Evolutionary conservation across 2,888 invertebrate genomes (phyloP), one percentile per base, ranked within the genome.

Genomic region (Dromius quadrimaculatus): DNA sequence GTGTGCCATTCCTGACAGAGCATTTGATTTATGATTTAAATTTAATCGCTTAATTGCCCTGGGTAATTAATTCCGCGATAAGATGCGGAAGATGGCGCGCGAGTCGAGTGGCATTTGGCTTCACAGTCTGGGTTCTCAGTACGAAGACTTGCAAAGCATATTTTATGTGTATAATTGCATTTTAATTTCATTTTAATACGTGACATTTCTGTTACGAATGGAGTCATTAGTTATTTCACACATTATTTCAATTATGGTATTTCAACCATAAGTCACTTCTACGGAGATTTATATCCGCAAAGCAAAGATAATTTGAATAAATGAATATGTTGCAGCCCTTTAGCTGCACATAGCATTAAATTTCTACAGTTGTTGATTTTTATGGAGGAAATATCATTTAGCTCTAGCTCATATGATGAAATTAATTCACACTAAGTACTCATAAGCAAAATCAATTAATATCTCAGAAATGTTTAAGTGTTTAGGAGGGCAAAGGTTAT

Each of bases 31-130:
- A 71, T 68, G 64, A n/a, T 62, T 61, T 54, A 71, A 71, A 71
- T 68, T 71, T 71, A 71, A 71, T 71, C 71, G 66, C 61, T 68
- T 71, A 71, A 71, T 71, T 71, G 71, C 61, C 68, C 41, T 34
- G 36, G 20, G 64, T 64, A 64, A 64, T 64, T 64, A 64, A 64
- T 64, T 50, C 64, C 15, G 34, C 50, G 64, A 64, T 64, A 64
- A 64, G 64, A 64, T 64, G 64, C 34, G 34, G 64, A 64, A 64
- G 64, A 64, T 64, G 64, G 64, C 22, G 8, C 19, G n/a, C n/a
- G n/a, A n/a, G n/a, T n/a, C n/a, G 34, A 17, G 50, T 64, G 64
- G 34, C 47, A 47, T 45, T 64, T 64, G 38, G 50, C 64, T 64
- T 45, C 45, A 8, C 50, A 45, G 19, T 19, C 64, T 45, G n/a